Evolutionary conservation across 2,113 vertebrate genomes (phyloP), one percentile per base, ranked within the genome.

Genomic region (Egretta garzetta): DNA sequence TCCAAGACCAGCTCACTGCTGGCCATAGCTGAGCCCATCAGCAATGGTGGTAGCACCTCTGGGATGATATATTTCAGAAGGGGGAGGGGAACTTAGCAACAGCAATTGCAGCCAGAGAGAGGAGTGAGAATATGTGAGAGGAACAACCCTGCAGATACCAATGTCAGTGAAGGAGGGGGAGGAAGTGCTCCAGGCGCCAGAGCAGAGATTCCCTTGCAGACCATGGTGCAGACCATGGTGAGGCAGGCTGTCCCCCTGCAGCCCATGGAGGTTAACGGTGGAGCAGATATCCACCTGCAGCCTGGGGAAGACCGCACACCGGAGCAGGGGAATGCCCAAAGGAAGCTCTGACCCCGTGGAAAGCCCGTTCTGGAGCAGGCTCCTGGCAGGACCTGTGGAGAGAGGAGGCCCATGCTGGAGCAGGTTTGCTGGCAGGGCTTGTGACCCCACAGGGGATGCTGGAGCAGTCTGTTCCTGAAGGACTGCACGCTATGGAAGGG

Each of bases 1-100:
- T 62, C n/a, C n/a, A 62, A 37, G n/a, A 12, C 1, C 2, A 23
- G 18, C 23, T n/a, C 3, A 2, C 15, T 0, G 15, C 59, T 62
- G 15, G n/a, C 59, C 59, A 62, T 26, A 10, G n/a, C n/a, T 7
- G 3, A 62, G 59, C 59, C 59, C 6, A 26, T 37, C n/a, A 60
- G 59, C 1, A 5, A 60, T 1, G 4, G 23, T 37, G 59, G n/a
- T 37, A 60, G n/a, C 5, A 1, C 23, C 23, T 60, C 59, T 37
- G n/a, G 3, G n/a, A 37, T 37, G 37, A 24, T 6, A 10, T 23
- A 60, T 35, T 35, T 60, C 41, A 35, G 35, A 21, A 60, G 14
- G 58, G n/a, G 33, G 9, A 6, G 23, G 12, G 22, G 10, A 16
- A 13, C 56, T 33, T 32, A 4, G 14, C 58, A 55, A 55, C 53